A percentile compares a stretch with the other conserved stretches of the same genome.
Evolutionary conservation across 2,113 vertebrate genomes (phyloP).

Genomic region (Neodon shergylaensis): DNA sequence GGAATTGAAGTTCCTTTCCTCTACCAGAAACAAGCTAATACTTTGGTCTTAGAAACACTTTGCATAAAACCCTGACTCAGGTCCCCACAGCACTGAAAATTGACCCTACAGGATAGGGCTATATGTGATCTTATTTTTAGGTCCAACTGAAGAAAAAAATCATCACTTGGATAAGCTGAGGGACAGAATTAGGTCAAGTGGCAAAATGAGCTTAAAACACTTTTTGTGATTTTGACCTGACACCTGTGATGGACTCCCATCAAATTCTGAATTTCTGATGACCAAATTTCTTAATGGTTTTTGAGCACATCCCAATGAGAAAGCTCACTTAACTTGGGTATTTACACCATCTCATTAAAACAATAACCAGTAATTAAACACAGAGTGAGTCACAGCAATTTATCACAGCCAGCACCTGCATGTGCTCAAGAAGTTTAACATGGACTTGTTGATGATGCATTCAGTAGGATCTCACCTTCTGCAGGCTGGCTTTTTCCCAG

Average conservation of each 20-base stretch:
- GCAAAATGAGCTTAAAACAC: neutral
- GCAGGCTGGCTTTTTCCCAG: conserved; percentile 69
- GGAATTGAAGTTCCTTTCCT: conserved; percentile 30
- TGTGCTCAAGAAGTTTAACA: conserved; percentile 65
- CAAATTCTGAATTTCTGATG: conserved; percentile 10
- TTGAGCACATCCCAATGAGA: neutral
- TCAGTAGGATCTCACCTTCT: conserved; percentile 66
- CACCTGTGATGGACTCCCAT: neutral
- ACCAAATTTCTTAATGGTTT: conserved; percentile 2
- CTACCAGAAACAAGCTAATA: conserved; percentile 30
- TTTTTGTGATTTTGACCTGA: conserved; percentile 11
- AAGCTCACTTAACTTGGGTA: neutral
- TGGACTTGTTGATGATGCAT: conserved; percentile 72
- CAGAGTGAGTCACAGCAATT: neutral
- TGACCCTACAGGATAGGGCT: neutral
- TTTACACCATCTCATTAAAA: neutral
- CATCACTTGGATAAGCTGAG: neutral
- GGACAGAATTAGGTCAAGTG: neutral
- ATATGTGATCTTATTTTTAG: neutral
- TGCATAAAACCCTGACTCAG: neutral
- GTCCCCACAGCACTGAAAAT: neutral
- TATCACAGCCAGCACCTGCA: neutral
- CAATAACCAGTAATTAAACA: neutral
- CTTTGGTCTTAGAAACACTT: conserved; percentile 52
- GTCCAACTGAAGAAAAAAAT: neutral